Evolutionary conservation across 2,797 vertebrate genomes (phyloP).

Genomic region (Acrossocheilus wenchowensis): DNA sequence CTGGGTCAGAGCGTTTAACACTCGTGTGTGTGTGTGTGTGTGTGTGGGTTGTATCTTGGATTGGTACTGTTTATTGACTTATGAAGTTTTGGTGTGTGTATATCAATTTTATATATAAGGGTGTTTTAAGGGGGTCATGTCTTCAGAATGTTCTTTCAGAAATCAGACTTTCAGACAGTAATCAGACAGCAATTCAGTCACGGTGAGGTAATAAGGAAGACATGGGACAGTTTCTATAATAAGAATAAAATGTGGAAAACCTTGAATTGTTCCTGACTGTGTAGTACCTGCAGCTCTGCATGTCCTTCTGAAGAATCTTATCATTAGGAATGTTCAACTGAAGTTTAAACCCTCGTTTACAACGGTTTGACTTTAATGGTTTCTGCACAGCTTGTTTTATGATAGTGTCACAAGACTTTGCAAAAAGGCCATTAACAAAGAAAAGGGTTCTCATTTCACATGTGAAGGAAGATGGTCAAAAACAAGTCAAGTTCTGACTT

Average conservation of each 20-base stretch:
- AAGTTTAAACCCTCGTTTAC: neutral
- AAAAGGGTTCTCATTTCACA: neutral
- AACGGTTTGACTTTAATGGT: neutral
- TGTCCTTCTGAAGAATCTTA: neutral
- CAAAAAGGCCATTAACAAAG: neutral
- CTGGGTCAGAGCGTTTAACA: slow-evolving; percentile 66
- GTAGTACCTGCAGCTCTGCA: neutral
- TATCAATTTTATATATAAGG: no score
- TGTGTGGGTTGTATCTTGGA: neutral
- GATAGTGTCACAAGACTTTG: neutral
- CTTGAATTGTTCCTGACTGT: neutral
- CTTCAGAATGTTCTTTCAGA: neutral
- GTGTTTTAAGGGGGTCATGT: no score
- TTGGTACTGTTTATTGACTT: slow-evolving; percentile 11
- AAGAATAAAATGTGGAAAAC: neutral
- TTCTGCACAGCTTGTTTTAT: neutral
- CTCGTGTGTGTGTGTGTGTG: slow-evolving; percentile 32
- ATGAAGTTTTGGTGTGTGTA: neutral
- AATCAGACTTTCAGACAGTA: neutral
- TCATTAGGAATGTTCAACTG: neutral
- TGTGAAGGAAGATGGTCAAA: neutral
- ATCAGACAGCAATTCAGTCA: neutral
- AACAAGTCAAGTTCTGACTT: neutral
- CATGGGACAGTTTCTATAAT: neutral
- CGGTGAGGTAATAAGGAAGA: no score